Conservation (phyloP, 1,140 invertebrate genomes). For the Eriocheir sinensis region DNA sequence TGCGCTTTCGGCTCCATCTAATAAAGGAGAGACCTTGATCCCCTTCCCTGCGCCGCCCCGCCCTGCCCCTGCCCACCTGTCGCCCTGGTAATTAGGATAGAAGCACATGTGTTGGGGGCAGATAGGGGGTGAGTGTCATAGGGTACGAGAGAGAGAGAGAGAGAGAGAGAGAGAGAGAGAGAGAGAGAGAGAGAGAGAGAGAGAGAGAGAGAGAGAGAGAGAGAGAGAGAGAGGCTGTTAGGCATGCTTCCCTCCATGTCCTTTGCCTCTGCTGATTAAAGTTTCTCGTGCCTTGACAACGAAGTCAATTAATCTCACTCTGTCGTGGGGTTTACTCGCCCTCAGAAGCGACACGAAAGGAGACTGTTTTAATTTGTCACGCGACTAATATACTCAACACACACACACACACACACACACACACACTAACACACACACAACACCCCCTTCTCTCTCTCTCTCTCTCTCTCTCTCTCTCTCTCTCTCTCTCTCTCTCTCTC, state of each 20-base stretch:
- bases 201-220: slow-evolving; percentile 6
- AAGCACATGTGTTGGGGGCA: too few relatives aligned
- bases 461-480: too few relatives aligned
- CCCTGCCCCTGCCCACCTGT: too few relatives aligned
- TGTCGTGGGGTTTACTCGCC: too few relatives aligned
- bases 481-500: too few relatives aligned
- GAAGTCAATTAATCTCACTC: neutral
- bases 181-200: neutral
- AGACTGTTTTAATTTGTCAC: neutral
- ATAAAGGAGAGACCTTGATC: too few relatives aligned
- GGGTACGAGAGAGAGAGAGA: neutral
- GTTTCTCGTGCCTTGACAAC: too few relatives aligned
- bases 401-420: neutral
- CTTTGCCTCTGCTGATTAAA: neutral
- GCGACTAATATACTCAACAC: neutral
- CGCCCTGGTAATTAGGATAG: neutral
- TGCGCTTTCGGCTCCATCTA: too few relatives aligned
- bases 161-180: neutral
- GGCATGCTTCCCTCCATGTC: neutral
- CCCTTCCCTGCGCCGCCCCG: too few relatives aligned
- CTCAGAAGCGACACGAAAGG: neutral
- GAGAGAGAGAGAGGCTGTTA: neutral
- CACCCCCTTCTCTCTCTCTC: too few relatives aligned
- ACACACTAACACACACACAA: neutral
- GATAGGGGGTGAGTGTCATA: too few relatives aligned